Evolutionary conservation across 2,113 vertebrate species (phyloP), one percentile per base, ranked within the genome.

Genomic region (Anguilla rostrata): DNA sequence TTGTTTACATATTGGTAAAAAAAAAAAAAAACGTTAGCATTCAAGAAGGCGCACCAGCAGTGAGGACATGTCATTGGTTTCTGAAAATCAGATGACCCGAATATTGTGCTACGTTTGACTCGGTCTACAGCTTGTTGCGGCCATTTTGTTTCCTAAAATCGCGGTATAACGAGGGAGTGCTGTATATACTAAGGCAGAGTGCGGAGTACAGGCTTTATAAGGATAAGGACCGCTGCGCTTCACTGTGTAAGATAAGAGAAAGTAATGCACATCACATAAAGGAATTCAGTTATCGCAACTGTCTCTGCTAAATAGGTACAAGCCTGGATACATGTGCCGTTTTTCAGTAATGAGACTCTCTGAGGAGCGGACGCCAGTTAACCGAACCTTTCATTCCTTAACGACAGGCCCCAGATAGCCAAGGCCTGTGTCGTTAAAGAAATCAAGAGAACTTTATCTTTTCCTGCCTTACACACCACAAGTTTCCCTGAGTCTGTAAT

Each of bases 401-500:
- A 53, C 9, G 46, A 43, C 18, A 16, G 46, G 20, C 46, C 8
- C n/a, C 20, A 20, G 12, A 49, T 26, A 49, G 26, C 16, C 7
- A 49, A n/a, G 26, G 81, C 26, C 46, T 8, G 46, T 82, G 41
- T 12, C 2, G 9, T 34, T 82, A 49, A n/a, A 14, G 81, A 26
- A 53, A n/a, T 12, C 39, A 39, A 41, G 83, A 9, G 39, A n/a
- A 43, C 83, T 16, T 43, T 6, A 12, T 34, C 18, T 18, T 26
- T 29, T 75, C 41, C 43, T 20, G 39, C 43, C 20, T 43, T 71
- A 84, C 9, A 75, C 75, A 81, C 39, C 78, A 57, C 81, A 60
- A 78, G 39, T 18, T 88, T 90, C 89, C 89, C 87, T 90, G 89
- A 90, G 89, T 82, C 81, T 82, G 5, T 29, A 82, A 26, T 20